Percentiles rank a stretch among this genome's conserved stretches.
These are phyloP conservation scores for Anthonomus grandis DNA, from an alignment of 1,140 invertebrate species.

Conservation along the genomic window DNA sequence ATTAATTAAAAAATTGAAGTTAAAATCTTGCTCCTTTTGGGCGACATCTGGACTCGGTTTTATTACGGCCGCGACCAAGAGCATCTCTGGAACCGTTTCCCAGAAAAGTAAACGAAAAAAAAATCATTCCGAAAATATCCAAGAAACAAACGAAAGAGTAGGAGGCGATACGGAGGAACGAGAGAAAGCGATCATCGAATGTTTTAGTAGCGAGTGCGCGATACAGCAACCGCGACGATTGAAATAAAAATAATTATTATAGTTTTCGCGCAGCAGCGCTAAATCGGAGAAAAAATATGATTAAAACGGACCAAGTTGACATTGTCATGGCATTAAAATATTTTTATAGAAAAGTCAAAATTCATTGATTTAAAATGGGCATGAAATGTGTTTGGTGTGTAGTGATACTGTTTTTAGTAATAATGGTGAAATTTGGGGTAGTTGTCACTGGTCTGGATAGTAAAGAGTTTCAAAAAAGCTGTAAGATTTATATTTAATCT, in stretches of 20 bases:
- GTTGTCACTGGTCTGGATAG: conserved; percentile 27
- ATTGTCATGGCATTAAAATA: not conserved
- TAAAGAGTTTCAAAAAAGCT: conserved; percentile 37
- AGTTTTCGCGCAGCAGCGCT: not conserved
- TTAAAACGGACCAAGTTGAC: not conserved
- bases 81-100: conserved; percentile 2
- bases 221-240: conserved; percentile 15
- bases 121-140: conserved; percentile 20
- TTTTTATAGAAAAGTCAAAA: not conserved
- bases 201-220: conserved; percentile 33
- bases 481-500: conserved; percentile 35
- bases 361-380: not conserved
- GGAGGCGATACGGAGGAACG: conserved; percentile 23
- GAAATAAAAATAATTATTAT: conserved; percentile 10
- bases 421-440: conserved; percentile 12
- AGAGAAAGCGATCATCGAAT: conserved; percentile 23
- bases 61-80: conserved; percentile 10
- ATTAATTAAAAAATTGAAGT: too few relatives aligned
- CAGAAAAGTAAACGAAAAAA: conserved; percentile 15
- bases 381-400: not conserved
- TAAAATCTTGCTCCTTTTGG: too few relatives aligned
- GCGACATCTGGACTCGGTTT: conserved; percentile 7
- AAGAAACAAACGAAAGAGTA: conserved; percentile 28
- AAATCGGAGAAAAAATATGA: not conserved
- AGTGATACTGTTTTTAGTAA: conserved; percentile 1